Evolutionary conservation across 2,113 vertebrate species (phyloP).

Genomic region (Pardalotus punctatus): DNA sequence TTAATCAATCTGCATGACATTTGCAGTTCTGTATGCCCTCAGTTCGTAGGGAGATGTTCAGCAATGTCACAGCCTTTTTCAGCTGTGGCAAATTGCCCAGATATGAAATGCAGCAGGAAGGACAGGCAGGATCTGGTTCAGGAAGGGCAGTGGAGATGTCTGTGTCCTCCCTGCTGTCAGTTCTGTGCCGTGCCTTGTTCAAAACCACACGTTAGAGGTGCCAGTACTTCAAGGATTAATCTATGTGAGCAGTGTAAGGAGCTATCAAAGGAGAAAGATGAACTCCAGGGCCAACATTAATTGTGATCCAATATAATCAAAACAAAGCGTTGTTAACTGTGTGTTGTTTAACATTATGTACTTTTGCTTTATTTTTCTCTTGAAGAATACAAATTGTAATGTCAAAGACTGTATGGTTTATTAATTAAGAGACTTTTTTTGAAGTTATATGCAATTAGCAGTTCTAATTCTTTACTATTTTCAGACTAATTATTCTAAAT

Average conservation of each 20-base stretch:
- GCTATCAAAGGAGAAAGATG: slow-evolving; percentile 65
- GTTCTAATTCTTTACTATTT: slow-evolving; percentile 56
- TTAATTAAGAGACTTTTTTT: slow-evolving; percentile 65
- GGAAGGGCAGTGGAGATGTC: not conserved
- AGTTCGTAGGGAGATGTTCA: slow-evolving; percentile 9
- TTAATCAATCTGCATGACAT: not conserved
- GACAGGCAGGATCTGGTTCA: not conserved
- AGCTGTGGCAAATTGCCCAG: slow-evolving; percentile 7
- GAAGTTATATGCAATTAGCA: slow-evolving; percentile 53
- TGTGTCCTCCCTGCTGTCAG: not conserved
- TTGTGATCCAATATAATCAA: slow-evolving; percentile 69
- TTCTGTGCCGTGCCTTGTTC: not conserved
- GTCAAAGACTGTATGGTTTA: slow-evolving; percentile 46
- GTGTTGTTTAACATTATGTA: slow-evolving; percentile 64
- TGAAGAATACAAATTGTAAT: slow-evolving; percentile 48
- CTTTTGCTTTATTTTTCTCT: slow-evolving; percentile 47
- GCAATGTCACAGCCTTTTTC: slow-evolving; percentile 23
- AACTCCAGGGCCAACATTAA: slow-evolving; percentile 60
- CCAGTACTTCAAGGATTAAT: slow-evolving; percentile 37
- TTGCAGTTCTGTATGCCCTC: slow-evolving; percentile 6
- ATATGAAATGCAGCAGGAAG: not conserved
- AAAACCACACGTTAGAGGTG: not conserved
- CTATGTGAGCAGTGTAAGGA: slow-evolving; percentile 45
- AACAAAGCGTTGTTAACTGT: slow-evolving; percentile 72
- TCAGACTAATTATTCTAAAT: slow-evolving; percentile 51